phyloP scores from a whole-genome alignment of 2,113 vertebrate genomes.

The Platysteira castanea region DNA sequence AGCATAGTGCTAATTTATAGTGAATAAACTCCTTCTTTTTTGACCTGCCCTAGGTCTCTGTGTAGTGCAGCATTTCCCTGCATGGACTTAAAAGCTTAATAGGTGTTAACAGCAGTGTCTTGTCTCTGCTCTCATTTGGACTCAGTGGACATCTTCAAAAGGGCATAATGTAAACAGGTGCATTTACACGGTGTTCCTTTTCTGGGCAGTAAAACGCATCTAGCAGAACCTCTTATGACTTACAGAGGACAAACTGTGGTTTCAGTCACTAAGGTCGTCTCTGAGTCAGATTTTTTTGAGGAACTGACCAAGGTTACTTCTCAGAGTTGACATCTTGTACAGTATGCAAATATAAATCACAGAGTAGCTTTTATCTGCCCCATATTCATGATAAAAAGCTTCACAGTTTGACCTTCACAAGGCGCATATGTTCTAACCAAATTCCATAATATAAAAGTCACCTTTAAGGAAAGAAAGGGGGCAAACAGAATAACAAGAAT shows the following conservation, averaged over 20 bases:
- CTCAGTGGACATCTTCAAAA: background rate
- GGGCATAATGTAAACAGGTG: background rate
- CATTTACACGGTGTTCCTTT: background rate
- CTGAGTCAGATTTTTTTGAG: background rate
- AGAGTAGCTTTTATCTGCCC: background rate
- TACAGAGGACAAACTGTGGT: background rate
- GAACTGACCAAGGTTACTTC: background rate
- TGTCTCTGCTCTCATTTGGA: background rate
- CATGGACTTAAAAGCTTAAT: background rate
- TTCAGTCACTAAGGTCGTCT: background rate
- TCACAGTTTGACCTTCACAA: background rate
- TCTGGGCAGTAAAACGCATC: background rate
- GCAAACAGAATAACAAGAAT: background rate
- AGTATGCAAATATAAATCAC: slow-evolving; percentile 5
- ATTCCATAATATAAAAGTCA: background rate
- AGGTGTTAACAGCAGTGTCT: background rate
- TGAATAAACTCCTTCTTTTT: background rate
- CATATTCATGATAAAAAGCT: slow-evolving; percentile 13
- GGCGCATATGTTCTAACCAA: background rate
- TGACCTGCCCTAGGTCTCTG: background rate
- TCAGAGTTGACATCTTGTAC: background rate
- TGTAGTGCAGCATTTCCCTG: background rate
- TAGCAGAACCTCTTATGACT: background rate
- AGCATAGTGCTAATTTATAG: background rate
- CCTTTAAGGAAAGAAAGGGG: background rate